These are phyloP conservation scores for Amia ocellicauda DNA, from an alignment of 2,113 vertebrate species.

Conservation along the genomic window DNA sequence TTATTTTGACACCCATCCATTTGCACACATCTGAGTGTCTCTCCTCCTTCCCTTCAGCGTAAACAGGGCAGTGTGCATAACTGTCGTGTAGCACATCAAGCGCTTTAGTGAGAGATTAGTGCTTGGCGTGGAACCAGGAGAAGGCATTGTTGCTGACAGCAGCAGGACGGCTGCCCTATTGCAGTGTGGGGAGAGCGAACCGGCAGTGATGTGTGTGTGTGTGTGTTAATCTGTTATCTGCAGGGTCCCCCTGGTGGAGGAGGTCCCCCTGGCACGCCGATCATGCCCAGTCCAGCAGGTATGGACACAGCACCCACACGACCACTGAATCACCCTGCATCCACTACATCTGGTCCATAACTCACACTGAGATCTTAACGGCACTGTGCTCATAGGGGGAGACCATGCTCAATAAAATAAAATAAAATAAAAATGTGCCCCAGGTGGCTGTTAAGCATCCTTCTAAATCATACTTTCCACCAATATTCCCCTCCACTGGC, in stretches of 20 bases:
- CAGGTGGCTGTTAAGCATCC: too few species aligned
- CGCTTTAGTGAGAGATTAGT: slow-evolving; percentile 16
- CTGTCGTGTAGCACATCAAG: neutral
- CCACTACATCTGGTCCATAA: neutral
- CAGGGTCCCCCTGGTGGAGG: slow-evolving; percentile 94
- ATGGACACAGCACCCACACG: slow-evolving; percentile 6
- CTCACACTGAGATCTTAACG: neutral
- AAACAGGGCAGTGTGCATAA: slow-evolving; percentile 13
- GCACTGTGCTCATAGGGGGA: too few species aligned
- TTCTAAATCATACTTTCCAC: too few species aligned
- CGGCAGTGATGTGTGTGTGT: slow-evolving; percentile 9
- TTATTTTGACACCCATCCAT: too few species aligned
- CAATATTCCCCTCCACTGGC: too few species aligned
- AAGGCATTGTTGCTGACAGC: slow-evolving; percentile 12
- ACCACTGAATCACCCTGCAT: neutral
- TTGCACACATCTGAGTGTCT: too few species aligned
- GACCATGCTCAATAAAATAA: too few species aligned
- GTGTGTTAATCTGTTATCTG: slow-evolving; percentile 22
- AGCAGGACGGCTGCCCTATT: slow-evolving; percentile 15
- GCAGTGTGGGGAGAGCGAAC: neutral
- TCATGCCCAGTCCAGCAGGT: slow-evolving; percentile 99
- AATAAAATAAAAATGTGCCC: too few species aligned
- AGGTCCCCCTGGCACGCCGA: slow-evolving; percentile 94
- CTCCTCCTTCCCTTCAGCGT: slow-evolving; percentile 1
- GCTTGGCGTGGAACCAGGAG: slow-evolving; percentile 8